A percentile compares a stretch with the other conserved stretches of the same genome.
Evolutionary conservation across 1,140 invertebrate genomes (phyloP).

Genomic region (Drosophila sulfurigaster): DNA sequence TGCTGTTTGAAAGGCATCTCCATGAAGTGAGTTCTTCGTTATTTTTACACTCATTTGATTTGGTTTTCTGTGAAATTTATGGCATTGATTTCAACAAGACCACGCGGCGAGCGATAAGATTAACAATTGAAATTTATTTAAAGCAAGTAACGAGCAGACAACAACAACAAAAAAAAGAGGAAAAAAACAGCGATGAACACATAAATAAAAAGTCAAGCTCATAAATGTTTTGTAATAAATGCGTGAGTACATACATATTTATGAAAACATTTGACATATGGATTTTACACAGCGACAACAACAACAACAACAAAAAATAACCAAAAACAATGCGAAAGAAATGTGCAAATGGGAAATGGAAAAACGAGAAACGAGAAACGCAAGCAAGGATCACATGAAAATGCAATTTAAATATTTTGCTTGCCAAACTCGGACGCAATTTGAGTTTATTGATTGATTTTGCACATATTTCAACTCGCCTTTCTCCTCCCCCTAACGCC

Average conservation of each 20-base stretch:
- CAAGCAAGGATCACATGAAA: constrained; percentile 5
- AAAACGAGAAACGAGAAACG: background rate
- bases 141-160: background rate
- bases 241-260: background rate
- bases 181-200: background rate
- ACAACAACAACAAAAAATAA: background rate
- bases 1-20: constrained; percentile 3
- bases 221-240: constrained; percentile 12
- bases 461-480: constrained; percentile 23
- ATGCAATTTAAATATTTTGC: constrained; percentile 35
- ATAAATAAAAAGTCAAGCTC: background rate
- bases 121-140: constrained; percentile 26
- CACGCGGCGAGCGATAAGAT: constrained; percentile 25
- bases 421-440: constrained; percentile 1
- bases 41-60: background rate
- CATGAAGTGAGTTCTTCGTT: background rate
- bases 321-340: too few relatives aligned
- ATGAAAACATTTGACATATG: constrained; percentile 21
- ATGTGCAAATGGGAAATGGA: too few relatives aligned
- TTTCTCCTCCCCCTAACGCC: background rate
- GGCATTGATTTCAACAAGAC: constrained; percentile 33
- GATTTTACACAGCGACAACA: background rate
- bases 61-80: constrained; percentile 22
- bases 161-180: too few relatives aligned
- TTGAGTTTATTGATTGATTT: constrained; percentile 32